Conservation (phyloP, 2,113 vertebrate genomes). For the Apus apus region DNA sequence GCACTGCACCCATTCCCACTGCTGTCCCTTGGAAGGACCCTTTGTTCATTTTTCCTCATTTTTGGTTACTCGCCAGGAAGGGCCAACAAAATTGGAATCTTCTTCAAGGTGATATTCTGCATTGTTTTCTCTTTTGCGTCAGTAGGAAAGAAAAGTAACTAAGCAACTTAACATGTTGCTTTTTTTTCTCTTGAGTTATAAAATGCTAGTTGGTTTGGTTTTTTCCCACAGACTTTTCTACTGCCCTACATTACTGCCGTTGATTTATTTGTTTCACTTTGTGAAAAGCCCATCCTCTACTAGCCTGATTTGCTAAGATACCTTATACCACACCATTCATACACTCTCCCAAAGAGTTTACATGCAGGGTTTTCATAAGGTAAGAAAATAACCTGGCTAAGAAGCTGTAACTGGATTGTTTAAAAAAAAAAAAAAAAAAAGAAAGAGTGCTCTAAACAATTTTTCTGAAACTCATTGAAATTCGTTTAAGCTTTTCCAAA, state of each 20-base stretch:
- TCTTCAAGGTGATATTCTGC: background rate
- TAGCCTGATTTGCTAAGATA: background rate
- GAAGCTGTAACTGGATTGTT: background rate
- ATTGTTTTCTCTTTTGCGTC: background rate
- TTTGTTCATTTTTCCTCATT: background rate
- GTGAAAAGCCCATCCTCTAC: background rate
- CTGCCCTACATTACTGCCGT: background rate
- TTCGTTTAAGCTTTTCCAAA: background rate
- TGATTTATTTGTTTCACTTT: background rate
- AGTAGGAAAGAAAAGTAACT: slow-evolving; percentile 1
- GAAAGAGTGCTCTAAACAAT: background rate
- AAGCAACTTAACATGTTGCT: background rate
- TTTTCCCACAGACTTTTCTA: background rate
- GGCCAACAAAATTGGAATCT: background rate
- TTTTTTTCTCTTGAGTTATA: background rate
- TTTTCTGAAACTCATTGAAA: background rate
- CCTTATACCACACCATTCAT: background rate
- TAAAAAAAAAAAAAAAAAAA: fast-evolving
- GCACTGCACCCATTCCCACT: background rate
- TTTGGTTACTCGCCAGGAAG: background rate
- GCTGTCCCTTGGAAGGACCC: background rate
- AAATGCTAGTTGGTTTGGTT: background rate
- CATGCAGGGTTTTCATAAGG: background rate
- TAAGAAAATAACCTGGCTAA: background rate
- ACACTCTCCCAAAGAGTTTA: background rate